Conservation (phyloP, 1,140 invertebrate genomes). For the Colletes gigas region DNA sequence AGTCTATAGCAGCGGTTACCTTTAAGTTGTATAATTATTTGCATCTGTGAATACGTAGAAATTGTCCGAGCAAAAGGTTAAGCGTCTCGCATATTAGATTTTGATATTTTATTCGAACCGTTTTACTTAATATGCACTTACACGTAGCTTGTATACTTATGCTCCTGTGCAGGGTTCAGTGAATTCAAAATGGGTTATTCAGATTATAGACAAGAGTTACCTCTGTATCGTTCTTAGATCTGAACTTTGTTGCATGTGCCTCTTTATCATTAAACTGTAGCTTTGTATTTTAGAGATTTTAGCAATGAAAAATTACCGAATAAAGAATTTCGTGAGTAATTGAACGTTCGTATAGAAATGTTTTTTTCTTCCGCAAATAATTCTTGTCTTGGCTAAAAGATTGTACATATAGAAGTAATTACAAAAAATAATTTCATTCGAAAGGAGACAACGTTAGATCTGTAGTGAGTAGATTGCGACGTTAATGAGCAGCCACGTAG, state of each 20-base stretch:
- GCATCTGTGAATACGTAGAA: no score
- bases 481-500: background rate
- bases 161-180: slow-evolving; percentile 3
- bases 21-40: no score
- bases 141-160: background rate
- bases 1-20: no score
- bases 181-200: slow-evolving; percentile 28
- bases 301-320: background rate
- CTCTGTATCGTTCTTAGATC: slow-evolving; percentile 19
- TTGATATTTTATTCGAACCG: no score
- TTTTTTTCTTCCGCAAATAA: background rate
- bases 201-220: slow-evolving; percentile 38
- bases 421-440: background rate
- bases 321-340: background rate
- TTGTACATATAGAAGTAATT: background rate
- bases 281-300: background rate
- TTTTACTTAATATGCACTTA: background rate
- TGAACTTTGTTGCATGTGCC: slow-evolving; percentile 19
- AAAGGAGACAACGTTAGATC: background rate
- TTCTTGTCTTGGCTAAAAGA: background rate
- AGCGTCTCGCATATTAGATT: no score
- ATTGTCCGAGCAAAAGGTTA: no score
- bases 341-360: background rate
- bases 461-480: background rate
- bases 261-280: slow-evolving; percentile 19